Percentiles rank a stretch among this genome's conserved stretches.
These are phyloP conservation scores for Graptemys geographica DNA, from an alignment of 2,797 vertebrate species.

Conservation along the genomic window DNA sequence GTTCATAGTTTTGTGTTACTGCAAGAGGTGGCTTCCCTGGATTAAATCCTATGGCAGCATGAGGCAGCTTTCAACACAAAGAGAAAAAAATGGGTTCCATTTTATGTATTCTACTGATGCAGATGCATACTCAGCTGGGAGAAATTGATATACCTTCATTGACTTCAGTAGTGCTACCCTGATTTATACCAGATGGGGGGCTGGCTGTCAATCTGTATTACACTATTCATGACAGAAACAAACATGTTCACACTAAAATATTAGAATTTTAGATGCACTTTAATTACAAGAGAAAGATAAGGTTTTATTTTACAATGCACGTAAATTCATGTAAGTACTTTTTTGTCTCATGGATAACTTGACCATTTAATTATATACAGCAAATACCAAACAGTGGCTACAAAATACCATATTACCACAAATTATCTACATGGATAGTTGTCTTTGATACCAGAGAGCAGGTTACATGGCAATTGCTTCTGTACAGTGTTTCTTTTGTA, in stretches of 20 bases:
- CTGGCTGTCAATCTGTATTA: slow-evolving; percentile 58
- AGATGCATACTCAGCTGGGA: neutral
- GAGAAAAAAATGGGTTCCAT: neutral
- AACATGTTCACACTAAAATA: slow-evolving; percentile 27
- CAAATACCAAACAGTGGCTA: slow-evolving; percentile 53
- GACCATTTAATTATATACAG: slow-evolving; percentile 64
- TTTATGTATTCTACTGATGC: neutral
- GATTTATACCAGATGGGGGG: slow-evolving; percentile 22
- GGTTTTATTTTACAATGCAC: slow-evolving; percentile 34
- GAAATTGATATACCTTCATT: neutral
- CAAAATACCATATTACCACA: slow-evolving; percentile 62
- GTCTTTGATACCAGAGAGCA: slow-evolving; percentile 56
- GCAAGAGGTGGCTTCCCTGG: neutral
- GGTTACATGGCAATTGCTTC: slow-evolving; percentile 32
- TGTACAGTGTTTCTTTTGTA: slow-evolving; percentile 35
- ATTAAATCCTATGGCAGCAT: neutral
- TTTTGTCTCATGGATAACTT: slow-evolving; percentile 8
- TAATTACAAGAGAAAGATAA: neutral
- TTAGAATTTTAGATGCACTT: neutral
- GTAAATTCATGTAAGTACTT: slow-evolving; percentile 36
- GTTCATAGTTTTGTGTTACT: too few relatives aligned
- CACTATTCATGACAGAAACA: slow-evolving; percentile 25
- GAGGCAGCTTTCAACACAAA: neutral
- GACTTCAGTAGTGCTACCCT: neutral
- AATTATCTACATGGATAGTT: slow-evolving; percentile 50